A percentile compares a stretch with the other conserved stretches of the same genome.
Conservation (phyloP, 92 coral and sea anemone species). For the Nematostella vectensis region DNA sequence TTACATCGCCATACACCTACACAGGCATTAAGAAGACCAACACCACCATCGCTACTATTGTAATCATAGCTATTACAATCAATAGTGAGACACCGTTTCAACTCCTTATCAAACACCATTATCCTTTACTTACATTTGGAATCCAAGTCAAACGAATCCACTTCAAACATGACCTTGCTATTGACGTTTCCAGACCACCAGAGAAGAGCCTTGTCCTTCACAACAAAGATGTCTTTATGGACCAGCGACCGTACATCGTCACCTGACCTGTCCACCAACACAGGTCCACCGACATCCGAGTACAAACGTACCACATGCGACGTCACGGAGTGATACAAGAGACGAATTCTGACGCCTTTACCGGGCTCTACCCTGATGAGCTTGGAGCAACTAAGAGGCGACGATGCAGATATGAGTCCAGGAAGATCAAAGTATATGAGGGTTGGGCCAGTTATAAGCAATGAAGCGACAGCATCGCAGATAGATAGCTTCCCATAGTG, state of each 20-base stretch:
- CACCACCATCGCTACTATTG: no score
- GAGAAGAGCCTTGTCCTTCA: slow-evolving; percentile 13
- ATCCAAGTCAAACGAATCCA: slow-evolving; percentile 13
- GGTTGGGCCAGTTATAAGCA: slow-evolving; percentile 4
- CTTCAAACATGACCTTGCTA: slow-evolving; percentile 33
- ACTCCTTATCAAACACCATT: no score
- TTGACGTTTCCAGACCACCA: slow-evolving; percentile 30
- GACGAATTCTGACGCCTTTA: slow-evolving; percentile 29
- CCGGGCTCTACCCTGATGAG: slow-evolving; percentile 21
- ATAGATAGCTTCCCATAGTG: slow-evolving; percentile 28
- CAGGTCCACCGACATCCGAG: background rate
- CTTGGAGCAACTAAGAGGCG: slow-evolving; percentile 14
- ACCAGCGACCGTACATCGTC: slow-evolving; percentile 7
- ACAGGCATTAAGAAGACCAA: no score
- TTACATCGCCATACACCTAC: no score
- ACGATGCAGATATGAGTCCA: slow-evolving; percentile 1
- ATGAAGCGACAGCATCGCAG: slow-evolving; percentile 17
- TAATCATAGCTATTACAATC: no score
- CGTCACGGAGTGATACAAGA: slow-evolving; percentile 22
- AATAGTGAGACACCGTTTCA: no score
- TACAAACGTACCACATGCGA: slow-evolving; percentile 17
- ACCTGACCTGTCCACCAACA: background rate
- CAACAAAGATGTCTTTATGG: slow-evolving; percentile 22
- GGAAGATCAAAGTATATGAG: slow-evolving; percentile 30
- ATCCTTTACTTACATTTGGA: slow-evolving; percentile 13